phyloP scores from a whole-genome alignment of 2,888 invertebrate species.

The Ophraella communa region DNA sequence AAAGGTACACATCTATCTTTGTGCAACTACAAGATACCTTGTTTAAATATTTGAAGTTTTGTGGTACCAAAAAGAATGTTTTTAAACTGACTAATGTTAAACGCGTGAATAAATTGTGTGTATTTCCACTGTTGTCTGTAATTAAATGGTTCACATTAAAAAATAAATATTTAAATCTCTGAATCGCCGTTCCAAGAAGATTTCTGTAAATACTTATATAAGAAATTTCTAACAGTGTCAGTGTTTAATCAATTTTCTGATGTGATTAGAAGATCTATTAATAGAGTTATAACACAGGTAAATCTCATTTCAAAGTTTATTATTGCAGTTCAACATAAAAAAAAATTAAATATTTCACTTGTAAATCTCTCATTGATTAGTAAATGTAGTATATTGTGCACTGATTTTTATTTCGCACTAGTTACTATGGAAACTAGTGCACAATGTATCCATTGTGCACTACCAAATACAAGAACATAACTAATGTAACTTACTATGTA shows the following conservation, averaged over 20 bases:
- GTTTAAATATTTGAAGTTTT: constrained; percentile 22
- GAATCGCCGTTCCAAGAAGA: constrained; percentile 12
- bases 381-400: no score
- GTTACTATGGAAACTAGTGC: no score
- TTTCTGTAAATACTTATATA: constrained; percentile 7
- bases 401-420: no score
- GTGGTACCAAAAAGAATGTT: constrained; percentile 16
- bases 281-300: neutral
- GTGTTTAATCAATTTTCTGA: neutral
- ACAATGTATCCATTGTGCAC: no score
- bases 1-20: constrained; percentile 6
- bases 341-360: no score
- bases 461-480: no score
- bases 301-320: neutral
- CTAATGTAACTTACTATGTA: no score
- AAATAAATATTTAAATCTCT: constrained; percentile 5
- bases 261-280: neutral
- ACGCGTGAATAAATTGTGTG: constrained; percentile 3
- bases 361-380: no score
- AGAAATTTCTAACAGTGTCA: neutral
- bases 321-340: neutral
- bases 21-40: constrained; percentile 14
- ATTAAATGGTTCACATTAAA: constrained; percentile 7
- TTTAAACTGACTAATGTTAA: constrained; percentile 16
- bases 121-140: constrained; percentile 1